Percentiles rank a stretch among this genome's conserved stretches.
Conservation (phyloP, 1,140 invertebrate species). For the Pseudobourletiella spinata region DNA sequence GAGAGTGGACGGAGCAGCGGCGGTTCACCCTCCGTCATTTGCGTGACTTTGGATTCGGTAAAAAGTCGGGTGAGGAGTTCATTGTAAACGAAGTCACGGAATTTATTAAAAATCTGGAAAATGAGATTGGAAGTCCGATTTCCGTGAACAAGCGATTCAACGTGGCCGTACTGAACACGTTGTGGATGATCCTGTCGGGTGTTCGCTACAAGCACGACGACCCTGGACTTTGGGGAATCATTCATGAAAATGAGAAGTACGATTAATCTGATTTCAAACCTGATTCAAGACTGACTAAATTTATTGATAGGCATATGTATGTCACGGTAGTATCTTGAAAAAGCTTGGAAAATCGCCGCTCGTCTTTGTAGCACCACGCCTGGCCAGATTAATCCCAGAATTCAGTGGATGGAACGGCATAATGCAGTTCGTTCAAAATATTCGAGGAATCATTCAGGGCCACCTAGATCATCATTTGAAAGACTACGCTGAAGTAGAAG, state of each 20-base stretch:
- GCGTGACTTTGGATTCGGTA: no score
- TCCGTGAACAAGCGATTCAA: constrained; percentile 14
- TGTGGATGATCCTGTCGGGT: constrained; percentile 40
- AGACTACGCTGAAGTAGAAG: constrained; percentile 38
- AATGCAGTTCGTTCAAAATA: background rate
- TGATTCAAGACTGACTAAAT: no score
- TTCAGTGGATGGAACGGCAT: background rate
- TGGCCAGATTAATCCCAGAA: constrained; percentile 1
- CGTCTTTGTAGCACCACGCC: background rate
- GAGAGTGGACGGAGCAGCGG: no score
- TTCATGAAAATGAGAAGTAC: no score
- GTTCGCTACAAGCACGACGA: constrained; percentile 33
- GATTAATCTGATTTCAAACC: no score
- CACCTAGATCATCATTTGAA: no score
- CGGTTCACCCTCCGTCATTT: constrained; percentile 41
- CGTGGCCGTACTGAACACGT: constrained; percentile 30
- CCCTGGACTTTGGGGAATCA: no score
- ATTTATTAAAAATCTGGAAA: constrained; percentile 12
- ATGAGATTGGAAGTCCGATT: constrained; percentile 1
- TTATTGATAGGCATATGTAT: background rate
- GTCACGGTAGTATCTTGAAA: background rate
- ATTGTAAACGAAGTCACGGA: constrained; percentile 41
- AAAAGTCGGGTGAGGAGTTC: no score
- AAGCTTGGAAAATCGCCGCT: background rate
- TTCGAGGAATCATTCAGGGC: no score